phyloP scores from a whole-genome alignment of 2,797 vertebrate genomes.

The Amphiprion clarkii region DNA sequence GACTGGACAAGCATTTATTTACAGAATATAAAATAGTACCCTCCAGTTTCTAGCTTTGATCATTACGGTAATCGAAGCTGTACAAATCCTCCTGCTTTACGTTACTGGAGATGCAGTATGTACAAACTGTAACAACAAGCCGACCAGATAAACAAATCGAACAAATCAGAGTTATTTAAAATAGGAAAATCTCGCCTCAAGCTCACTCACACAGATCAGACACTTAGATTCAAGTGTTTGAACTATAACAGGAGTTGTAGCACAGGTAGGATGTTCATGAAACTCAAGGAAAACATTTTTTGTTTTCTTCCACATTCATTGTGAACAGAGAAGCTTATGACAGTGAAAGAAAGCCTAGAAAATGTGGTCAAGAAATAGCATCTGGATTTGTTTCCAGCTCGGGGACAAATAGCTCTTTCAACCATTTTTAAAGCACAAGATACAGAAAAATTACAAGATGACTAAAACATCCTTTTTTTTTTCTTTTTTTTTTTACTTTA shows the following conservation, averaged over 20 bases:
- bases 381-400: neutral
- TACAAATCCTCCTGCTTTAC: constrained; percentile 46
- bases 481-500: neutral
- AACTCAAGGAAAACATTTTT: neutral
- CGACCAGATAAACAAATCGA: constrained; percentile 29
- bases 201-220: constrained; percentile 2
- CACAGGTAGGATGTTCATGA: neutral
- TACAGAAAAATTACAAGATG: no score
- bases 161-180: constrained; percentile 8
- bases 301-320: neutral
- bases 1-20: constrained; percentile 69
- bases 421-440: neutral
- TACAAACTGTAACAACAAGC: constrained; percentile 5
- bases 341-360: neutral
- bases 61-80: constrained; percentile 64
- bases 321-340: neutral
- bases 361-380: neutral
- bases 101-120: neutral
- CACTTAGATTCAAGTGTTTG: neutral
- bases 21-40: constrained; percentile 51
- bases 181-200: constrained; percentile 5
- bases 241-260: neutral
- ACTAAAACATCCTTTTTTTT: no score
- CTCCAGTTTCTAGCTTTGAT: constrained; percentile 40
- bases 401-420: neutral